These are phyloP conservation scores for Lomographa bimaculata DNA, from an alignment of 2,888 invertebrate genomes.

Conservation along the genomic window DNA sequence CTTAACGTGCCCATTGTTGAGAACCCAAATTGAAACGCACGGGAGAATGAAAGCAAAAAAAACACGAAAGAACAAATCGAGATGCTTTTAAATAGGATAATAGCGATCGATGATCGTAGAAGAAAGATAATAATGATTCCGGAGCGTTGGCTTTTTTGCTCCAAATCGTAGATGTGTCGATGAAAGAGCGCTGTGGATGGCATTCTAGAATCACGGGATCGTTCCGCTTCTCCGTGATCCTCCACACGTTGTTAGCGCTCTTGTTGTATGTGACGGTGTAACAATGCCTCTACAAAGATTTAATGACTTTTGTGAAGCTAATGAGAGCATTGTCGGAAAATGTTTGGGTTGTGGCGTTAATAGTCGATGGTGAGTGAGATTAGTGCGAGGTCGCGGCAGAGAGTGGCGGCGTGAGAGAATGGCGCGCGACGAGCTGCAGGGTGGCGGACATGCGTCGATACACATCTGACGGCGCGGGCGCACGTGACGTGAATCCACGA, in stretches of 20 bases:
- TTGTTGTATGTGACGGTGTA: conserved; percentile 71
- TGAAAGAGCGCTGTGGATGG: conserved; percentile 60
- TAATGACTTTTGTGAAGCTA: conserved; percentile 75
- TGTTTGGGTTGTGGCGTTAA: conserved; percentile 59
- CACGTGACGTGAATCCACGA: conserved; percentile 75
- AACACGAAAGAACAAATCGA: conserved; percentile 77
- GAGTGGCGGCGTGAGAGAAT: conserved; percentile 61
- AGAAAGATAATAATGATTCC: conserved; percentile 80
- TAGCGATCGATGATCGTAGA: conserved; percentile 80
- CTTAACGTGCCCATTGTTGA: conserved; percentile 78
- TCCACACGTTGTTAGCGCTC: conserved; percentile 79
- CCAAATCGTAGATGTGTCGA: conserved; percentile 59
- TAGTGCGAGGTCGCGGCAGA: conserved; percentile 47
- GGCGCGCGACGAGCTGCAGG: conserved; percentile 55
- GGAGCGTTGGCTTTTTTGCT: conserved; percentile 70
- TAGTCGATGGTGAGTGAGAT: conserved; percentile 62
- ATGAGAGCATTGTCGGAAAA: conserved; percentile 75
- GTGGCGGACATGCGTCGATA: conserved; percentile 69
- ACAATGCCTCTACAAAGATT: conserved; percentile 67
- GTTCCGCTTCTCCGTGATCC: conserved; percentile 79
- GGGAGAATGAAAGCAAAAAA: conserved; percentile 71
- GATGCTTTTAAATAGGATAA: conserved; percentile 82
- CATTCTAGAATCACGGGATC: conserved; percentile 69
- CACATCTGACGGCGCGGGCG: conserved; percentile 68
- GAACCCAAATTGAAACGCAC: conserved; percentile 73